Evolutionary conservation across 1,140 invertebrate genomes (phyloP).

Genomic region (Stegodyphus mimosarum): DNA sequence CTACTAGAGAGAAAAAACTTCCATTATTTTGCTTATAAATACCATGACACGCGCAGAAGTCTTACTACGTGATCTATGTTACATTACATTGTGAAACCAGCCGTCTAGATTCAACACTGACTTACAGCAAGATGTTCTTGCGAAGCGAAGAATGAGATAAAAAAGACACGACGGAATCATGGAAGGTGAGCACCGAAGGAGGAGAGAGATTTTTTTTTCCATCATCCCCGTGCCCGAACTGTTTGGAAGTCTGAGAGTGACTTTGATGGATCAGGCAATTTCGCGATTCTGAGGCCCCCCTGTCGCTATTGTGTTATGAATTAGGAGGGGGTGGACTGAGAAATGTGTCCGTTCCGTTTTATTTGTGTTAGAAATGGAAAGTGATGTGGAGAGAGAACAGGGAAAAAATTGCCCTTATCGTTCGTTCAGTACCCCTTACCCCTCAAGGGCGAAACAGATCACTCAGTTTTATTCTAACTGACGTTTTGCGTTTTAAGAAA

Average conservation of each 20-base stretch:
- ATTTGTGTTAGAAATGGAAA: constrained; percentile 35
- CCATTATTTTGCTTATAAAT: constrained; percentile 28
- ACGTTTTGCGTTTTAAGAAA: too few relatives aligned
- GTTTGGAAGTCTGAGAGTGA: constrained; percentile 42
- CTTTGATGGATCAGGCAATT: constrained; percentile 58
- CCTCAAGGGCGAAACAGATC: too few relatives aligned
- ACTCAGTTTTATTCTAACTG: too few relatives aligned
- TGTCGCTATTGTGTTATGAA: constrained; percentile 1
- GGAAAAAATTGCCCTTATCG: not conserved
- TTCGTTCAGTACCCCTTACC: not conserved
- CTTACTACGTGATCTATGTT: constrained; percentile 33
- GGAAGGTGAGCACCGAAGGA: not conserved
- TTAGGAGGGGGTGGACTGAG: not conserved
- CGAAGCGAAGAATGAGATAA: constrained; percentile 50
- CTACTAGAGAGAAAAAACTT: constrained; percentile 6
- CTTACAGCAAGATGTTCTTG: constrained; percentile 28
- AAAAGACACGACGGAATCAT: constrained; percentile 24
- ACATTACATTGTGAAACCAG: constrained; percentile 44
- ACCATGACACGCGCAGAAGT: constrained; percentile 27
- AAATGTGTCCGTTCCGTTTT: constrained; percentile 31
- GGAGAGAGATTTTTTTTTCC: not conserved
- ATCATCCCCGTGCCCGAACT: not conserved
- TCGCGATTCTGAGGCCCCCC: constrained; percentile 8
- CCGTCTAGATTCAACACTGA: not conserved
- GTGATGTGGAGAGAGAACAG: not conserved